A percentile compares a stretch with the other conserved stretches of the same genome.
Evolutionary conservation across 1,140 invertebrate genomes (phyloP).

Genomic region (Homarus americanus): DNA sequence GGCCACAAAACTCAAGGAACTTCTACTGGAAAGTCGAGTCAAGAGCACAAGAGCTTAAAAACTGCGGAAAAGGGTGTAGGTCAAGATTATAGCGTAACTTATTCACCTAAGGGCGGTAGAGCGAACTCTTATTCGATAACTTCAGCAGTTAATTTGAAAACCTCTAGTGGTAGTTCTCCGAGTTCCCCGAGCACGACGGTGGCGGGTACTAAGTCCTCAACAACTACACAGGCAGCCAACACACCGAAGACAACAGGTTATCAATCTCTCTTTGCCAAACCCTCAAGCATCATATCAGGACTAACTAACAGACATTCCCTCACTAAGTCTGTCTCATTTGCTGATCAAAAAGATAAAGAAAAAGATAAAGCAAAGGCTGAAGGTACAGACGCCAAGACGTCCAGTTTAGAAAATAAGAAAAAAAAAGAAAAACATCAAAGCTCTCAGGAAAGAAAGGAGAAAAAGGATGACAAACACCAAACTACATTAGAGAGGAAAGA

Average conservation of each 20-base stretch:
- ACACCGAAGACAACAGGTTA: not conserved
- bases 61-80: not conserved
- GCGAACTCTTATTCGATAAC: not conserved
- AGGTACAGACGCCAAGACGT: not conserved
- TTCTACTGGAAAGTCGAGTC: not conserved
- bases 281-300: constrained; percentile 33
- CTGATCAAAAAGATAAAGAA: constrained; percentile 2
- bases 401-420: constrained; percentile 19
- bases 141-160: not conserved
- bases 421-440: constrained; percentile 1
- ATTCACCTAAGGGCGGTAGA: not conserved
- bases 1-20: not conserved
- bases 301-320: constrained; percentile 20
- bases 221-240: not conserved
- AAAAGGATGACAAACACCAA: constrained; percentile 58
- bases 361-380: constrained; percentile 15
- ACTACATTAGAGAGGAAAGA: constrained; percentile 12
- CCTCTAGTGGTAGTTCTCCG: not conserved
- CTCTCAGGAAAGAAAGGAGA: constrained; percentile 28
- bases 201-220: not conserved
- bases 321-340: constrained; percentile 41
- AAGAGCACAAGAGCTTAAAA: not conserved
- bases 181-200: not conserved
- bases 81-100: too few species aligned
- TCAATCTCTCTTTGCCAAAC: constrained; percentile 26